phyloP scores from a whole-genome alignment of 2,888 invertebrate species.

The Epirrhoe alternata region DNA sequence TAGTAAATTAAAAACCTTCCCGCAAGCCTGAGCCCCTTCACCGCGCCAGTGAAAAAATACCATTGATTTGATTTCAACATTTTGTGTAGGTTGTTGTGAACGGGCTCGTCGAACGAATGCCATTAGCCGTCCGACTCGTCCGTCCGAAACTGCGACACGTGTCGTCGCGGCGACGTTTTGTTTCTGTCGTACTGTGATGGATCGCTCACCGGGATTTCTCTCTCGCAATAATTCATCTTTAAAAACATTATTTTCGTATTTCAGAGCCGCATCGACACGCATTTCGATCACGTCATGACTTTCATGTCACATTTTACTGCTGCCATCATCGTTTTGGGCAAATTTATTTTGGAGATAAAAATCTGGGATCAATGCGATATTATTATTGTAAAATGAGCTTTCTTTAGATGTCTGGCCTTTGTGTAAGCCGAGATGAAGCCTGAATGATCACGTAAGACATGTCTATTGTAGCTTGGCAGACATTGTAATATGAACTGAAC shows the following conservation, averaged over 20 bases:
- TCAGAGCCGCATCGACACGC: conserved; percentile 34
- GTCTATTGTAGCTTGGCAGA: conserved; percentile 28
- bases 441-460: conserved; percentile 29
- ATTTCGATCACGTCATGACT: conserved; percentile 41
- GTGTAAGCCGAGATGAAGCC: conserved; percentile 26
- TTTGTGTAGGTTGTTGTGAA: conserved; percentile 2
- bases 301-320: conserved; percentile 34
- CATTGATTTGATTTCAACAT: conserved; percentile 2
- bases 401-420: conserved; percentile 23
- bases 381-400: conserved; percentile 27
- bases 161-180: conserved; percentile 59
- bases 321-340: conserved; percentile 17
- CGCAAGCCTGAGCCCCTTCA: neutral
- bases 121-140: conserved; percentile 36
- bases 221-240: conserved; percentile 34
- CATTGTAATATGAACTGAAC: conserved; percentile 19
- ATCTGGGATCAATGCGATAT: conserved; percentile 24
- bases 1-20: neutral
- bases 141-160: conserved; percentile 62
- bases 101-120: conserved; percentile 3
- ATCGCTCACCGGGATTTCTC: conserved; percentile 53
- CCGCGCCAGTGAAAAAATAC: neutral
- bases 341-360: conserved; percentile 24
- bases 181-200: conserved; percentile 61
- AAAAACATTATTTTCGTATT: conserved; percentile 39